Base-by-base conservation (phyloP, 2,113 vertebrate species). In the Myanophis thanlyinensis region DNA sequence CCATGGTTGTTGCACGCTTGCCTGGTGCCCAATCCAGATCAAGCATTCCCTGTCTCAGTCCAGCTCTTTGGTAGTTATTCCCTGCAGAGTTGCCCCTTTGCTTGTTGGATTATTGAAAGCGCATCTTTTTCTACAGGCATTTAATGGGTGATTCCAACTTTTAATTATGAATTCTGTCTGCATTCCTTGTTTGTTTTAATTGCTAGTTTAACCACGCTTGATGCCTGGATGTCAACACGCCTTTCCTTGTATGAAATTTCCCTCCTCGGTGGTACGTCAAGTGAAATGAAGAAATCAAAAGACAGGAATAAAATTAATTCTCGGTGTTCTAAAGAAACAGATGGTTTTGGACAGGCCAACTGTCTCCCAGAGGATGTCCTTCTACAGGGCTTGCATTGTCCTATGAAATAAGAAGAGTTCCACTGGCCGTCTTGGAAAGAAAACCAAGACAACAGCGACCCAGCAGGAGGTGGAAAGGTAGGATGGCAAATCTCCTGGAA, bases 401-500 rank as follows among this genome's bases (percentile, higher is more conserved):
- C 94, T 93, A 95, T 93, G 56, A 95, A 96, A 96, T 95, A 94
- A 95, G 95, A 94, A 91, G 47, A 94, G 95, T 96, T 95, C 95
- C 93, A 40, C 6, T 3, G 22, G 30, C 91, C 89, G 91, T 94
- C 96, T 97, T 96, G 54, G 44, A 85, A 85, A 92, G 88, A 95
- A 95, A 95, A 93, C 94, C 94, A 95, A 96, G 96, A 96, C 95
- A 90, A 96, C 95, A 0, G 94, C 93, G 52, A 25, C 96, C 93
- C 95, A 97, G 94, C 94, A 25, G 96, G 96, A 96, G 96, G 95
- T 96, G 95, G 93, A 91, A 96, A 97, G 96, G 93, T 96, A 95
- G 94, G 94, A 95, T 94, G 95, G 95, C 96, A 97, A 96, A 97
- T 96, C 94, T 95, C 96, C 96, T 95, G 88, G 94, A 97, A 94